Evolutionary conservation across 2,113 vertebrate genomes (phyloP).

Genomic region (Asarcornis scutulata): DNA sequence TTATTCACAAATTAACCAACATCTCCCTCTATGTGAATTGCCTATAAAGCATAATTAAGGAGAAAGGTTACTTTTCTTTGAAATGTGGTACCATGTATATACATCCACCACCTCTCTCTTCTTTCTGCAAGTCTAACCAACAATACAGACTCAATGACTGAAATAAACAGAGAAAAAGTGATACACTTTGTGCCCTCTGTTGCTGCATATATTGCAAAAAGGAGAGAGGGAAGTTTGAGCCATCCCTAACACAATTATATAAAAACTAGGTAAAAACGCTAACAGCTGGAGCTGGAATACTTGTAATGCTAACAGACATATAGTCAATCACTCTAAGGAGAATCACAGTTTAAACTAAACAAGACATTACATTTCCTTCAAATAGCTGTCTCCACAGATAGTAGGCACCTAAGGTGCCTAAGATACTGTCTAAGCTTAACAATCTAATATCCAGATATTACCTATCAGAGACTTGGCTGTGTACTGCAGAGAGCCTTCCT

Average conservation of each 20-base stretch:
- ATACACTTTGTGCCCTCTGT: background rate
- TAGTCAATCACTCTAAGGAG: background rate
- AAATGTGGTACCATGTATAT: background rate
- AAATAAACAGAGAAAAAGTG: background rate
- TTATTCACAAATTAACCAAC: background rate
- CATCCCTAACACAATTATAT: background rate
- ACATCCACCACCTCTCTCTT: background rate
- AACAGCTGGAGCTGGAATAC: background rate
- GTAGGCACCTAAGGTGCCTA: background rate
- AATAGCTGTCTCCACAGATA: background rate
- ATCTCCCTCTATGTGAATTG: background rate
- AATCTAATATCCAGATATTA: slow-evolving; percentile 20
- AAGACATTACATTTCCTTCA: background rate
- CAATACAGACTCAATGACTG: background rate
- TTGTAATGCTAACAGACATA: background rate
- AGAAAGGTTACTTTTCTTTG: background rate
- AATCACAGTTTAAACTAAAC: background rate
- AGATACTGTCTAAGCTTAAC: background rate
- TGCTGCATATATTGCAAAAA: background rate
- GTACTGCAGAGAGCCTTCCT: slow-evolving; percentile 45
- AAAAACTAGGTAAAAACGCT: background rate
- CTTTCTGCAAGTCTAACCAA: background rate
- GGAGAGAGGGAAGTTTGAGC: background rate
- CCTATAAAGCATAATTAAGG: background rate
- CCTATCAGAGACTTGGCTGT: slow-evolving; percentile 66